Percentiles rank a stretch among this genome's conserved stretches.
phyloP scores from a whole-genome alignment of 1,140 invertebrate species.

The Lineus longissimus region DNA sequence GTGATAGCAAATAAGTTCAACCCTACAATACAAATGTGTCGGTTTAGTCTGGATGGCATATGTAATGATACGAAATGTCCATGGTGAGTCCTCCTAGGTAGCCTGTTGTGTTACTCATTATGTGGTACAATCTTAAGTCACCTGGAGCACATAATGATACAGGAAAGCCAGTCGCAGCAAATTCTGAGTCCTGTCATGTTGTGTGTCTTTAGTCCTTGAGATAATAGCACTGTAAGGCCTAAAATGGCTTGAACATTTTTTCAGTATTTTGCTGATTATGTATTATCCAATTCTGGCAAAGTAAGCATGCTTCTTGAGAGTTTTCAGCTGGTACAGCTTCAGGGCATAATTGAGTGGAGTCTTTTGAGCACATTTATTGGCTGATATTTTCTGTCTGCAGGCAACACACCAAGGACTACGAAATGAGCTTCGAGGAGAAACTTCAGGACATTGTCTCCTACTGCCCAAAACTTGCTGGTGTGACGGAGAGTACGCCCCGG shows the following conservation, averaged over 20 bases:
- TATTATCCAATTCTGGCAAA: background rate
- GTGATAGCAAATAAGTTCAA: conserved; percentile 38
- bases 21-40: conserved; percentile 32
- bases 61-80: conserved; percentile 43
- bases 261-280: background rate
- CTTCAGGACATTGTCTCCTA: conserved; percentile 40
- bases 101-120: no score
- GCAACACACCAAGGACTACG: conserved; percentile 36
- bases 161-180: no score
- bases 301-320: no score
- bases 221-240: no score
- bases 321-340: no score
- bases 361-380: no score
- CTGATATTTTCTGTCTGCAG: conserved; percentile 25
- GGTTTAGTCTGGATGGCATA: conserved; percentile 37
- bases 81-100: conserved; percentile 26
- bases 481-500: conserved; percentile 14
- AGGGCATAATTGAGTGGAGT: no score
- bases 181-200: no score
- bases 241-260: no score
- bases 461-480: conserved; percentile 31
- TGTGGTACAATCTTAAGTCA: no score
- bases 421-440: conserved; percentile 30
- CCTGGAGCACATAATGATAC: no score
- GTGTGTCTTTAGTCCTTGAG: no score